These are phyloP conservation scores for Pitta sordida DNA, from an alignment of 2,113 vertebrate species.

Conservation along the genomic window DNA sequence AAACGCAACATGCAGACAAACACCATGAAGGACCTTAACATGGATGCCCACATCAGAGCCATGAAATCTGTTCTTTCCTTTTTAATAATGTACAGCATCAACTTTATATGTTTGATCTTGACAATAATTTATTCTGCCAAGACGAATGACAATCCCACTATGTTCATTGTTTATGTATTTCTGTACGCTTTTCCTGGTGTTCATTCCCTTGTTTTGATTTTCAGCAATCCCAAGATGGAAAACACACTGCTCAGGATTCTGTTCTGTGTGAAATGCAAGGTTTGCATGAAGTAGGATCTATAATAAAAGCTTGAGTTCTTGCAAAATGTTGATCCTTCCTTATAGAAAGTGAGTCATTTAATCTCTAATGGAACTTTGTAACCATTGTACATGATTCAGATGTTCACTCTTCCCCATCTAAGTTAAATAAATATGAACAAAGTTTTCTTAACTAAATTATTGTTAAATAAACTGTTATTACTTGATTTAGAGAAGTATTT, in stretches of 20 bases:
- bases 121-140: background rate
- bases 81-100: background rate
- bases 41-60: background rate
- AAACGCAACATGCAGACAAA: background rate
- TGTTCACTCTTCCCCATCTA: background rate
- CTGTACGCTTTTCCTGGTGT: background rate
- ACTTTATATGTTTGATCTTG: background rate
- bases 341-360: background rate
- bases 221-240: constrained; percentile 3
- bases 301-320: background rate
- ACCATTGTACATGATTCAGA: accelerated
- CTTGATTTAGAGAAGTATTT: background rate
- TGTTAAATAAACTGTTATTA: background rate
- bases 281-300: background rate
- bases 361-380: background rate
- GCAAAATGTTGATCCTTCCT: background rate
- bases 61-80: background rate
- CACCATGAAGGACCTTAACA: background rate
- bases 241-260: background rate
- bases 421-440: too few relatives aligned
- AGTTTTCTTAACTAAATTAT: background rate
- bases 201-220: constrained; percentile 14
- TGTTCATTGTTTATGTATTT: accelerated
- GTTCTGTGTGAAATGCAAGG: background rate
- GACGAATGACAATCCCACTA: accelerated